Conservation (phyloP, 2,888 invertebrate species). For the Rotaria magnacalcarata region DNA sequence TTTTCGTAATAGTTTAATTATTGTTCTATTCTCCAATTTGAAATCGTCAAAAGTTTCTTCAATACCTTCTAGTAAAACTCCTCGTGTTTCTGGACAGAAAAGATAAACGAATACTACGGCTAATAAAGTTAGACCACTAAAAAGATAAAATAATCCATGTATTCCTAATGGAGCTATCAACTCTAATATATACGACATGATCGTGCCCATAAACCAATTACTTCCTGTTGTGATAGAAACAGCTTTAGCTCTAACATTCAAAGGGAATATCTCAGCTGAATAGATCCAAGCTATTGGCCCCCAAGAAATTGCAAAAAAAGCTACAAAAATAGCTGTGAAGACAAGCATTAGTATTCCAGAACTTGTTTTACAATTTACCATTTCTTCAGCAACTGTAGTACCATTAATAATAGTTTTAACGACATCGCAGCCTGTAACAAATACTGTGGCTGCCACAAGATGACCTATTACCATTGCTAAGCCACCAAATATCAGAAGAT, state of each 20-base stretch:
- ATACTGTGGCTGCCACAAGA: constrained; percentile 7
- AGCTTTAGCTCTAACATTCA: background rate
- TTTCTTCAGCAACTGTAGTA: background rate
- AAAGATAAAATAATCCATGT: constrained; percentile 13
- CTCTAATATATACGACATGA: constrained; percentile 24
- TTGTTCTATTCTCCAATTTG: background rate
- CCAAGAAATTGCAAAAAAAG: constrained; percentile 15
- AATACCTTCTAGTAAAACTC: background rate
- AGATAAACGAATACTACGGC: constrained; percentile 4
- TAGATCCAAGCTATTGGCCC: constrained; percentile 24
- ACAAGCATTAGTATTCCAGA: constrained; percentile 1
- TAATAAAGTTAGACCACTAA: constrained; percentile 4
- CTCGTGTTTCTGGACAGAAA: constrained; percentile 1
- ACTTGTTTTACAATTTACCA: background rate
- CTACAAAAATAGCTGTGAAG: background rate
- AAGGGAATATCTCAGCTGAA: constrained; percentile 9
- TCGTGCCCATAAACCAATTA: constrained; percentile 32
- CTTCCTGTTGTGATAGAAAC: constrained; percentile 21
- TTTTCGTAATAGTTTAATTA: background rate
- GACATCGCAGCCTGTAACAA: constrained; percentile 3
- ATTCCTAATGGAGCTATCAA: background rate
- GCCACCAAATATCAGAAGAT: background rate
- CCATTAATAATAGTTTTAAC: background rate
- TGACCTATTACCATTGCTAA: background rate
- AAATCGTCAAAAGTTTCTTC: constrained; percentile 1